Conservation (phyloP, 2,797 vertebrate species). For the Pampus argenteus region DNA sequence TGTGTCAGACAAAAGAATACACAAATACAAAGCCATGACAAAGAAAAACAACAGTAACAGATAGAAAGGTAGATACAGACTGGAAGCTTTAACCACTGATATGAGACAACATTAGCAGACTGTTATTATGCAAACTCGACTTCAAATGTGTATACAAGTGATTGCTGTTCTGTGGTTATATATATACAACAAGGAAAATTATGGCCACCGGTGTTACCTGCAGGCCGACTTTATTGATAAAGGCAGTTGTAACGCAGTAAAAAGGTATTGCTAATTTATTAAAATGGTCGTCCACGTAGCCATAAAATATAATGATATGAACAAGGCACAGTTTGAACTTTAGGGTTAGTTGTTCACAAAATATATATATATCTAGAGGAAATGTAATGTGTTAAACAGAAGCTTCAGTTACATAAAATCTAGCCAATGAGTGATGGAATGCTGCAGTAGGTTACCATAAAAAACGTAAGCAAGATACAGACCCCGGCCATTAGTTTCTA, state of each 20-base stretch:
- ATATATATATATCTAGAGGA: no score
- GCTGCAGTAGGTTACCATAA: no score
- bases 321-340: no score
- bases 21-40: slow-evolving; percentile 72
- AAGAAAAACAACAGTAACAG: slow-evolving; percentile 65
- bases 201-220: not conserved
- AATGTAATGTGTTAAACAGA: no score
- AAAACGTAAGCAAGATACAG: no score
- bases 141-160: slow-evolving; percentile 16
- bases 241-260: not conserved
- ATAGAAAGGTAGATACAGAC: slow-evolving; percentile 60
- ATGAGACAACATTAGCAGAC: slow-evolving; percentile 54
- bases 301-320: slow-evolving; percentile 5
- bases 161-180: slow-evolving; percentile 2
- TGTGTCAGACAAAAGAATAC: slow-evolving; percentile 65
- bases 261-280: not conserved
- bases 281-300: not conserved
- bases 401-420: no score
- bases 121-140: slow-evolving; percentile 38
- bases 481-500: no score
- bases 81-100: slow-evolving; percentile 57
- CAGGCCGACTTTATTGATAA: slow-evolving; percentile 7
- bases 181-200: not conserved
- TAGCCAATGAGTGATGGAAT: no score
- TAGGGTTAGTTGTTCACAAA: no score